phyloP scores from a whole-genome alignment of 2,888 invertebrate species.

The Mythimna pallens region DNA sequence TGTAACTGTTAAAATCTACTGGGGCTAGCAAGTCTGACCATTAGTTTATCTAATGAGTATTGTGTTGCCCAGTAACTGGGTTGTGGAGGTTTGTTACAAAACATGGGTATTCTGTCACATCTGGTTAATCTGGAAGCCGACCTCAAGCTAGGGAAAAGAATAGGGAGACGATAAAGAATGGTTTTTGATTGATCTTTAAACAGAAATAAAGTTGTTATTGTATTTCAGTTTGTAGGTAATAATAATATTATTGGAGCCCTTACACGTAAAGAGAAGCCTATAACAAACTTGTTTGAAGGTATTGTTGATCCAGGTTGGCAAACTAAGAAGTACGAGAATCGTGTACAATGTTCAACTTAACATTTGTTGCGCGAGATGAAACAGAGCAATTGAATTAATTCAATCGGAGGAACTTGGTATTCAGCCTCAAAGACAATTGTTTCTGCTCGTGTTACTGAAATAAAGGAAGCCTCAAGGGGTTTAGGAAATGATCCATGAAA shows the following conservation, averaged over 20 bases:
- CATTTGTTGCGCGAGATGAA: conserved; percentile 83
- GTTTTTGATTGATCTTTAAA: conserved; percentile 8
- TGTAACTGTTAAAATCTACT: no score
- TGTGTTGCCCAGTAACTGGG: no score
- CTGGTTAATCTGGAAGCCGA: no score
- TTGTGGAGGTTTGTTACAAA: no score
- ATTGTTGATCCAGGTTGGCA: conserved; percentile 72
- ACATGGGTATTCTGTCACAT: no score
- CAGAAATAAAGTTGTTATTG: conserved; percentile 8
- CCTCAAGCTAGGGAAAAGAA: no score
- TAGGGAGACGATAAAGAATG: no score
- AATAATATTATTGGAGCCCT: conserved; percentile 19
- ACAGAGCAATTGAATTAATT: conserved; percentile 89
- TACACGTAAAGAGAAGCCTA: conserved; percentile 67
- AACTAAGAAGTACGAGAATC: conserved; percentile 71
- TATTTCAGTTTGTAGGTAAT: conserved; percentile 16
- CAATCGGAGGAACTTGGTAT: conserved; percentile 87
- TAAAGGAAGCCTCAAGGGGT: conserved; percentile 83
- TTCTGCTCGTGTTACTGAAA: conserved; percentile 81
- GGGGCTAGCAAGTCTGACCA: no score
- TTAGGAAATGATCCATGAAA: conserved; percentile 76
- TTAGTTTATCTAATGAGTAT: no score
- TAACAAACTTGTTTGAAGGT: conserved; percentile 62
- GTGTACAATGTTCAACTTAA: conserved; percentile 83
- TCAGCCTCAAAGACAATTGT: conserved; percentile 85